phyloP scores from a whole-genome alignment of 2,888 invertebrate species.

The Tiphia femorata region DNA sequence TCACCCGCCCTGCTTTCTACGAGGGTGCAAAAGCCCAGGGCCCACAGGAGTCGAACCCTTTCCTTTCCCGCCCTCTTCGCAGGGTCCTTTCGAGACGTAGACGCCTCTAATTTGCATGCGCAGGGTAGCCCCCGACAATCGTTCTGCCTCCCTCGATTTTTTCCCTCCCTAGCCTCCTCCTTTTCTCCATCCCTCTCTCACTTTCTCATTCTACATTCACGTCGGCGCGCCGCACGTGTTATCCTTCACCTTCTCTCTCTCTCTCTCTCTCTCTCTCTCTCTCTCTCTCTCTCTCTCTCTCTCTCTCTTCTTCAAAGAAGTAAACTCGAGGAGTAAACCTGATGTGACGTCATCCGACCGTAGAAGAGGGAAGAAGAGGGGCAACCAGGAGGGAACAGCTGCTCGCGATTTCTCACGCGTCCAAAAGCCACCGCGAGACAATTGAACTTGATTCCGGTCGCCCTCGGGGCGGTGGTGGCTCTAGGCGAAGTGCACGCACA shows the following conservation, averaged over 20 bases:
- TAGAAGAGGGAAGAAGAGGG: no score
- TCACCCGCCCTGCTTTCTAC: no score
- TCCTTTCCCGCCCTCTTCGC: constrained; percentile 13
- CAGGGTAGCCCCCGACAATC: constrained; percentile 15
- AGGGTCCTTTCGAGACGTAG: constrained; percentile 38
- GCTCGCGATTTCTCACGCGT: constrained; percentile 67
- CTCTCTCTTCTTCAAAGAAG: constrained; percentile 6
- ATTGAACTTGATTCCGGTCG: constrained; percentile 63
- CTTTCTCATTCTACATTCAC: constrained; percentile 9
- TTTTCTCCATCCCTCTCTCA: constrained; percentile 16
- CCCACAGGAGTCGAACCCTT: constrained; percentile 43
- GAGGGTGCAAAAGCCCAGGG: no score
- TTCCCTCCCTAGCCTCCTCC: no score
- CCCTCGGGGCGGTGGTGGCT: constrained; percentile 33
- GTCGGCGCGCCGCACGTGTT: constrained; percentile 6
- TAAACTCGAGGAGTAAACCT: constrained; percentile 41
- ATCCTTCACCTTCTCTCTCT: constrained; percentile 23
- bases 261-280: constrained; percentile 11
- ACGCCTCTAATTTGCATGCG: constrained; percentile 48
- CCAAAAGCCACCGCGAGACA: constrained; percentile 66
- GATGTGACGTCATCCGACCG: constrained; percentile 33
- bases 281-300: constrained; percentile 6
- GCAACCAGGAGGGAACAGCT: constrained; percentile 53
- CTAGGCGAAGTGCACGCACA: constrained; percentile 32
- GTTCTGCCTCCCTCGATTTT: no score